Evolutionary conservation across 2,797 vertebrate species (phyloP).

Genomic region (Hirundo rustica): DNA sequence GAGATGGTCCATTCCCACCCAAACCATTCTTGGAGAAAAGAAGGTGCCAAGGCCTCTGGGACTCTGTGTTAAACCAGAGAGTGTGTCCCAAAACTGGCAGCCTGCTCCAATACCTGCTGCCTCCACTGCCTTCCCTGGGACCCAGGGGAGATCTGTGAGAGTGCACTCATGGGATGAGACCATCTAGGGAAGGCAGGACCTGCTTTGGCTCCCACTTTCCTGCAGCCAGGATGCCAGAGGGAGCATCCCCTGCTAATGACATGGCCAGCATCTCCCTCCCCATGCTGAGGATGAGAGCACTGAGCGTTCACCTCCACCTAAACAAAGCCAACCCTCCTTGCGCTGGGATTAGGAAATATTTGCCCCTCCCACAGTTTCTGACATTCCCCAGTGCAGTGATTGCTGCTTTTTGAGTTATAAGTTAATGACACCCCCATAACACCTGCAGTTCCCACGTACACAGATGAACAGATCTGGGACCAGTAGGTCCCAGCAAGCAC

Average conservation of each 20-base stretch:
- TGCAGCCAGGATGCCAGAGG: not conserved
- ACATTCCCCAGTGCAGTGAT: rapidly evolving
- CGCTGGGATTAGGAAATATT: not conserved
- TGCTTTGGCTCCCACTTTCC: not conserved
- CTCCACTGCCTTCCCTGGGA: not conserved
- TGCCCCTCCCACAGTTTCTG: not conserved
- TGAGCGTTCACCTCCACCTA: not conserved
- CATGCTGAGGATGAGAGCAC: rapidly evolving
- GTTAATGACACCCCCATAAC: not conserved
- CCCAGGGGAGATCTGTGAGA: not conserved
- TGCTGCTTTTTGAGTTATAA: not conserved
- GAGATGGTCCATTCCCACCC: not conserved
- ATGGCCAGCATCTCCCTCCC: not conserved
- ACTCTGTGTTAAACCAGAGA: not conserved
- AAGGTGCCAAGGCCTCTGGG: not conserved
- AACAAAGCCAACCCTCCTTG: not conserved
- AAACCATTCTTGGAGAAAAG: not conserved
- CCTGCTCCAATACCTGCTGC: not conserved
- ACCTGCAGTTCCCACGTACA: not conserved
- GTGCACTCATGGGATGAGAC: not conserved
- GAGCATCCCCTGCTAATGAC: rapidly evolving
- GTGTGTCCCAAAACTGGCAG: not conserved
- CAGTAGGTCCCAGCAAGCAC: not conserved
- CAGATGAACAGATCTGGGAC: not conserved
- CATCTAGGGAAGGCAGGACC: not conserved